Percentiles rank a stretch among this genome's conserved stretches.
Conservation (phyloP, 2,797 vertebrate species). For the Siniperca obscura region DNA sequence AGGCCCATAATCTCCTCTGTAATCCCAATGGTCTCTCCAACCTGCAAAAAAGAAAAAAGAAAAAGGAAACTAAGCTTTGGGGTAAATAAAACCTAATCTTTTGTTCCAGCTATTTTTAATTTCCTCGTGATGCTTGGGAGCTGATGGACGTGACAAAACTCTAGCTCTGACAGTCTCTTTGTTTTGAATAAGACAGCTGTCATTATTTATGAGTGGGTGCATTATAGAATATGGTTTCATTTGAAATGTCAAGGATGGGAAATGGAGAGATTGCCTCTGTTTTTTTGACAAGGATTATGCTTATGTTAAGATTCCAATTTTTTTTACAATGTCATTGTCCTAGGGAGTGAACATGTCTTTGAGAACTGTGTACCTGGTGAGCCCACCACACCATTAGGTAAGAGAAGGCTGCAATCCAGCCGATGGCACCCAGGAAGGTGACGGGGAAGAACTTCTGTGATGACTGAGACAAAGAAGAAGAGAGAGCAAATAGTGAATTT, state of each 20-base stretch:
- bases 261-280: constrained; percentile 21
- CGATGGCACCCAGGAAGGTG: constrained; percentile 94
- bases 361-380: constrained; percentile 90
- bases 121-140: constrained; percentile 47
- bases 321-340: background rate
- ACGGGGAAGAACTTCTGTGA: constrained; percentile 93
- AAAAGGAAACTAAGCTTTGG: constrained; percentile 57
- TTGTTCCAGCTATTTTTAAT: constrained; percentile 67
- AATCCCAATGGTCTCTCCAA: constrained; percentile 98
- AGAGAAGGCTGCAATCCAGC: constrained; percentile 95
- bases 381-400: constrained; percentile 99
- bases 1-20: constrained; percentile 99
- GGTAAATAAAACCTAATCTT: constrained; percentile 74
- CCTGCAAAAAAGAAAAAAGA: constrained; percentile 81
- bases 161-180: constrained; percentile 14
- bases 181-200: constrained; percentile 37
- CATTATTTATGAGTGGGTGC: constrained; percentile 39
- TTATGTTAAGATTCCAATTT: background rate
- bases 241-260: constrained; percentile 41
- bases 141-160: constrained; percentile 48
- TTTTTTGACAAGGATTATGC: constrained; percentile 28
- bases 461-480: constrained; percentile 76
- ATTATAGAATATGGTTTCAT: constrained; percentile 44
- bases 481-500: background rate
- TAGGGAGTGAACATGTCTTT: background rate